Evolutionary conservation across 2,113 vertebrate genomes (phyloP), one percentile per base, ranked within the genome.

Genomic region (Sebastes fasciatus): DNA sequence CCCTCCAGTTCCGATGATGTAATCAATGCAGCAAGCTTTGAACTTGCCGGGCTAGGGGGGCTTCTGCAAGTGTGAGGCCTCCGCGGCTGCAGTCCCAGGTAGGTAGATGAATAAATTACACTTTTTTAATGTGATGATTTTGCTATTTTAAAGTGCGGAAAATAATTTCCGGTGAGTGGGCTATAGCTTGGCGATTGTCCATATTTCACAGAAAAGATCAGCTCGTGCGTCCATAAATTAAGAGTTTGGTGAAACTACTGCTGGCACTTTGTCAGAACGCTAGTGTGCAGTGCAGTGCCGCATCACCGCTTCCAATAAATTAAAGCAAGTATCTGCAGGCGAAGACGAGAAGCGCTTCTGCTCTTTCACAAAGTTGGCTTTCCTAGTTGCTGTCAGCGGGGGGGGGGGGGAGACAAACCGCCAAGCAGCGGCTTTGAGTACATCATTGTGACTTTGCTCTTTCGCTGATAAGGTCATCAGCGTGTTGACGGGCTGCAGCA

Each of bases 11-110:
- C 75, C 85, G 93, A 95, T 96, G 95, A 96, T 96, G 95, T 95
- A 95, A 96, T 95, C 95, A 95, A 95, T 96, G 95, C 95, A 96
- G 94, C 95, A 96, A 95, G 94, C 93, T 94, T 95, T 95, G 93
- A 96, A 95, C 93, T 94, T 95, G 93, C 95, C 84, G 88, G 88
- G 91, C 87, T 88, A 74, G 86, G 93, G 86, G 93, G 91, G 94
- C 85, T 92, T 82, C 79, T 90, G 64, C 57, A 64, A 81, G 86
- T 71, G 66, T 74, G 26, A 83, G 88, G 87, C 86, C 89, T 86
- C 62, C 34, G 34, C 34, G 49, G n/a, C 79, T 65, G 76, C 83
- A 84, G 64, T 86, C 84, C 77, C 74, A 80, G 69, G 80, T 72
- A 78, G 69, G 71, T 77, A 40, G 61, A 82, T 14, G 8, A 26